A percentile compares a stretch with the other conserved stretches of the same genome.
Evolutionary conservation across 2,888 invertebrate species (phyloP).

Genomic region (Brachyopa scutellaris): DNA sequence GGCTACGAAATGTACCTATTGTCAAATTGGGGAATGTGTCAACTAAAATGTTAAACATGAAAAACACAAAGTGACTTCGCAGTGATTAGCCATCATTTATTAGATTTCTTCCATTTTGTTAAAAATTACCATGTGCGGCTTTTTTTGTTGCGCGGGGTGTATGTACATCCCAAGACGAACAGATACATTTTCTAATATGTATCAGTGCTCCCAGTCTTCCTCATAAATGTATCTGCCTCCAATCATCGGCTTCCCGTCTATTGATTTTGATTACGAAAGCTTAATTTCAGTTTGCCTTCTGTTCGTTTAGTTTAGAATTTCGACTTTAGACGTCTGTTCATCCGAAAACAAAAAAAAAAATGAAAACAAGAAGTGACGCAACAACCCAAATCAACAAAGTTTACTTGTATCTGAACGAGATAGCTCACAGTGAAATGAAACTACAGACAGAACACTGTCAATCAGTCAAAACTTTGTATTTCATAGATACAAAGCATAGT

Average conservation of each 20-base stretch:
- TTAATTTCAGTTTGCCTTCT: conserved; percentile 23
- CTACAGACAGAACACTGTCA: conserved; percentile 39
- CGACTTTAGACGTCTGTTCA: not conserved
- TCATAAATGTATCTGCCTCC: conserved; percentile 3
- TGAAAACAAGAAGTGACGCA: conserved; percentile 34
- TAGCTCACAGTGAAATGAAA: not conserved
- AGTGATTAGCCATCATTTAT: no score
- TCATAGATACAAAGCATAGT: not conserved
- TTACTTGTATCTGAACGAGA: conserved; percentile 39
- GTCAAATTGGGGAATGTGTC: no score
- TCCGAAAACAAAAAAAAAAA: conserved; percentile 11
- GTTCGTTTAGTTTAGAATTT: not conserved
- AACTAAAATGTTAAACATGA: no score
- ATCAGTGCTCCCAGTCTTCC: no score
- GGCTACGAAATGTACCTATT: no score
- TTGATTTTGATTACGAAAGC: conserved; percentile 49
- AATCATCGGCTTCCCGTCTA: not conserved
- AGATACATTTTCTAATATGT: not conserved
- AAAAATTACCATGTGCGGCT: no score
- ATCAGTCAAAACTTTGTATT: conserved; percentile 56
- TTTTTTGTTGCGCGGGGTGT: no score
- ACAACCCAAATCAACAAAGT: conserved; percentile 42
- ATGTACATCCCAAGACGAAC: conserved; percentile 17
- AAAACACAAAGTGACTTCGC: no score
- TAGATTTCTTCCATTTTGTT: no score